Conservation (phyloP, 2,888 invertebrate species). For the Pollenia griseotomentosa region DNA sequence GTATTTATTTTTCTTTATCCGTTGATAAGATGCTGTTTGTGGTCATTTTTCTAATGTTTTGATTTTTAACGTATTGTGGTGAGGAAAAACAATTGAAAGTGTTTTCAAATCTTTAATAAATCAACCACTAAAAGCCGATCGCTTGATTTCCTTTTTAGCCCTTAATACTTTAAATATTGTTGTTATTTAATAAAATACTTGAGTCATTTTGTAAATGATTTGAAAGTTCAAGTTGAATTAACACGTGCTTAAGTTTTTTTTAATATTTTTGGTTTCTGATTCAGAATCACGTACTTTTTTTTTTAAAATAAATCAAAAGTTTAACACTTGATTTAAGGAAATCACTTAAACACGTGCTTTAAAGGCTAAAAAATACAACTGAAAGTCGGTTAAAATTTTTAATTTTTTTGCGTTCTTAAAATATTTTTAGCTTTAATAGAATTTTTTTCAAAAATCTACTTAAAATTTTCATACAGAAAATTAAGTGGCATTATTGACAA, state of each 20-base stretch:
- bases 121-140: constrained; percentile 66
- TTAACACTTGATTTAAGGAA: constrained; percentile 70
- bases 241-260: constrained; percentile 67
- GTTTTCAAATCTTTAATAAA: constrained; percentile 35
- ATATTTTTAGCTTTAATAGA: too few species aligned
- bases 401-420: too few species aligned
- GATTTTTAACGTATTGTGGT: constrained; percentile 70
- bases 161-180: constrained; percentile 33
- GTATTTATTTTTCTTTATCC: constrained; percentile 54
- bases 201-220: constrained; percentile 44
- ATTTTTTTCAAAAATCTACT: too few species aligned
- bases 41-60: constrained; percentile 72
- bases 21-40: constrained; percentile 73
- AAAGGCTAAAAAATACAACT: background rate
- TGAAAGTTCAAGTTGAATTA: constrained; percentile 10
- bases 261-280: background rate
- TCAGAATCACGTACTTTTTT: constrained; percentile 44
- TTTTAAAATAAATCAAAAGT: constrained; percentile 36
- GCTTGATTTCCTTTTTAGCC: constrained; percentile 19
- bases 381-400: too few species aligned
- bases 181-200: constrained; percentile 59
- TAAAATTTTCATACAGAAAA: too few species aligned
- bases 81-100: constrained; percentile 41
- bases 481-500: too few species aligned
- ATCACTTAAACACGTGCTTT: constrained; percentile 64